phyloP scores from a whole-genome alignment of 1,140 invertebrate species.

The Drosophila sulfurigaster region DNA sequence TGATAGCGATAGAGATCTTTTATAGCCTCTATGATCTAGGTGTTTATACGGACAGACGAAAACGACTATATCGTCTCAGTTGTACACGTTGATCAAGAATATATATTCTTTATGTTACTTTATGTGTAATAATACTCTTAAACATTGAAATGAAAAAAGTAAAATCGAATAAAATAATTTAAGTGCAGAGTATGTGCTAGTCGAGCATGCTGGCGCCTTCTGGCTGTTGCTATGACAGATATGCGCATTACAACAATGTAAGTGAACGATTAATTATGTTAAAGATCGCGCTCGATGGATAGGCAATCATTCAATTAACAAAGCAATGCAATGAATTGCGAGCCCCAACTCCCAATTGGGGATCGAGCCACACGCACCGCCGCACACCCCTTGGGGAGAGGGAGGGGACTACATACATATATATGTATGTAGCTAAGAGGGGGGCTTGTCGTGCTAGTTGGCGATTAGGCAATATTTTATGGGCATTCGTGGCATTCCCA shows the following conservation, averaged over 20 bases:
- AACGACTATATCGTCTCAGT: too few relatives aligned
- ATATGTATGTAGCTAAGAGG: background rate
- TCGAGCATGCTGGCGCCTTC: background rate
- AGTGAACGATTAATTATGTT: slow-evolving; percentile 2
- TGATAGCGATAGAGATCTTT: too few relatives aligned
- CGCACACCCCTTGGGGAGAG: too few relatives aligned
- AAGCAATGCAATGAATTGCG: background rate
- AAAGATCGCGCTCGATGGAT: background rate
- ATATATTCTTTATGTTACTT: too few relatives aligned
- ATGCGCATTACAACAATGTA: background rate
- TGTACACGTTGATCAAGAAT: too few relatives aligned
- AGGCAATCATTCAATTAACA: slow-evolving; percentile 18
- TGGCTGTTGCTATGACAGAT: background rate
- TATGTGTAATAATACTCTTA: too few relatives aligned
- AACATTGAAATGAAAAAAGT: too few relatives aligned
- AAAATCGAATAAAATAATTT: background rate
- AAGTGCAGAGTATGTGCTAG: background rate
- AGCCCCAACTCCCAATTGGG: background rate
- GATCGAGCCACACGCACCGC: background rate
- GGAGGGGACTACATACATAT: background rate
- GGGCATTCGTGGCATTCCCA: background rate
- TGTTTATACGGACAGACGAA: too few relatives aligned
- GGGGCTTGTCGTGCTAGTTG: slow-evolving; percentile 1
- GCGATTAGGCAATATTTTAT: slow-evolving; percentile 3
- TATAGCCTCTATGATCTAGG: too few relatives aligned